Base-by-base conservation (phyloP, 2,888 invertebrate species). In the Mamestra brassicae region DNA sequence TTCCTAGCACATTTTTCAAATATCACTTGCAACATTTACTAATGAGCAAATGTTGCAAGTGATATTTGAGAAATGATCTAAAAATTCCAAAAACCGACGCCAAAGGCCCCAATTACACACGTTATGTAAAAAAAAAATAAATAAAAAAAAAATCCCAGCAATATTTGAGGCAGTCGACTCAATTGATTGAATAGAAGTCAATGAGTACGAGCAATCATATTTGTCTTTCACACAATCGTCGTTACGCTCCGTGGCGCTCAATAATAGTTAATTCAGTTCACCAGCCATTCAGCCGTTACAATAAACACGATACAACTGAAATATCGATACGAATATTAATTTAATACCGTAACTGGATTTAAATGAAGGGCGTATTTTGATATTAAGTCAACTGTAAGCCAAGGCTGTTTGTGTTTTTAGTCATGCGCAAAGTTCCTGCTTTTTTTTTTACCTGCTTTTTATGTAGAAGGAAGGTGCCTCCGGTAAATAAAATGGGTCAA, bases 301-400 rank as follows among this genome's bases (percentile, higher is more conserved):
- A 85, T 86, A 85, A 86, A 84, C 85, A 79, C 67, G 78, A 81
- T 72, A 74, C 76, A 77, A 78, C 76, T 82, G 88, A 85, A 86
- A 81, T 81, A 80, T 84, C 77, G 87, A 85, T 81, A 79, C 79
- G 83, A 87, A 87, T 88, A 90, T 90, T 89, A 89, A 90, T 88
- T 90, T 87, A 86, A 89, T 88, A 77, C 85, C 75, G 78, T 78
- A 76, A 76, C 76, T 85, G 83, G 62, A 66, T 79, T 58, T 85
- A 87, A 88, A 88, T 86, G 79, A 81, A 85, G 74, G 69, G 62
- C 63, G 11, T 71, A 71, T 68, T 74, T 80, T 64, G 34, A 47
- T 57, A 26, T 66, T 57, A 52, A 61, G 45, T 36, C 62, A 65
- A 36, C 42, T 26, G 54, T 15, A 38, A 64, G 2, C 4, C 15